These are phyloP conservation scores for Hyphantria cunea DNA, from an alignment of 1,140 invertebrate species.

Conservation along the genomic window DNA sequence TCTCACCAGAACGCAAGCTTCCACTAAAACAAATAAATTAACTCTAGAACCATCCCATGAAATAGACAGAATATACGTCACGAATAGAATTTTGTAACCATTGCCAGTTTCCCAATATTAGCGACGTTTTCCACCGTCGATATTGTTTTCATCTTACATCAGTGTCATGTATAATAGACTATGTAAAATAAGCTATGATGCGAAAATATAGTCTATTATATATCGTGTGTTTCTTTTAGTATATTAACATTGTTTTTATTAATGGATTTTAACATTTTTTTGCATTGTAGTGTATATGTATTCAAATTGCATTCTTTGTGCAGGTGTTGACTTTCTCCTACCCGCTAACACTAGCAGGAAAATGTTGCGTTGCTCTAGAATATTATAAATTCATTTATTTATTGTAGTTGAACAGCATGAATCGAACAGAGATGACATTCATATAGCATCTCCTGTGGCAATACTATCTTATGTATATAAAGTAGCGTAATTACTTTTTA, in stretches of 20 bases:
- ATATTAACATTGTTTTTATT: conserved; percentile 65
- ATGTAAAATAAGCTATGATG: conserved; percentile 8
- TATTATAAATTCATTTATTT: conserved; percentile 55
- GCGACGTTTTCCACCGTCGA: conserved; percentile 66
- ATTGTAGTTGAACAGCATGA: conserved; percentile 63
- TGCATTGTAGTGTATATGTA: conserved; percentile 78
- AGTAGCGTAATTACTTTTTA: conserved; percentile 38
- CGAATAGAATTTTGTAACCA: conserved; percentile 3
- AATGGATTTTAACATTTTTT: conserved; percentile 66
- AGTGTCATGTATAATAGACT: conserved; percentile 49
- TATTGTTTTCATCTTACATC: conserved; percentile 48
- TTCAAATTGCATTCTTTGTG: conserved; percentile 77
- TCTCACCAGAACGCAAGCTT: conserved; percentile 68
- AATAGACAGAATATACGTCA: conserved; percentile 13
- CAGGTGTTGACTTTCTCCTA: conserved; percentile 77
- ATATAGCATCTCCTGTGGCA: conserved; percentile 51
- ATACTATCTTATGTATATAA: conserved; percentile 43
- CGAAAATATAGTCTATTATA: conserved; percentile 45
- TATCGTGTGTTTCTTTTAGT: conserved; percentile 54
- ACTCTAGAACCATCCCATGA: conserved; percentile 54
- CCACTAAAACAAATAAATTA: conserved; percentile 72
- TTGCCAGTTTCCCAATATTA: conserved; percentile 49
- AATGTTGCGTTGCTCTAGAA: conserved; percentile 77
- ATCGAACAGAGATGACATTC: conserved; percentile 58
- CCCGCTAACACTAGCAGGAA: conserved; percentile 79